phyloP scores from a whole-genome alignment of 2,888 invertebrate species.

The Tinea semifulvella region DNA sequence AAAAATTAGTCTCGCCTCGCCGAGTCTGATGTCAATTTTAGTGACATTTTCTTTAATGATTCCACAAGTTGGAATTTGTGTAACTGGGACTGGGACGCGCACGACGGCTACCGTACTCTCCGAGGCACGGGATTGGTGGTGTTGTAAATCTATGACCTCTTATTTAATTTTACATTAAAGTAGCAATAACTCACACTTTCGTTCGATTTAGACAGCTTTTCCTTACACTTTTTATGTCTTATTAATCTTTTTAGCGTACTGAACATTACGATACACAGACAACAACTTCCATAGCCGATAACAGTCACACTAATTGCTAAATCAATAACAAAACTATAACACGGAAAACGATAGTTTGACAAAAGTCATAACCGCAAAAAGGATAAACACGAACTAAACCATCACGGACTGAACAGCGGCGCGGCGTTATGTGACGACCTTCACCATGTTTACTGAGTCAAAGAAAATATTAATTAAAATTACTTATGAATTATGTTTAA shows the following conservation, averaged over 20 bases:
- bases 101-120: too few relatives aligned
- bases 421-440: slow-evolving; percentile 2
- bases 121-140: too few relatives aligned
- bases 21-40: too few relatives aligned
- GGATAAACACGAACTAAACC: not conserved
- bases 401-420: not conserved
- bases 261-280: not conserved
- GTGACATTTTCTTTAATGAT: too few relatives aligned
- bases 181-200: not conserved
- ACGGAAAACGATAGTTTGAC: not conserved
- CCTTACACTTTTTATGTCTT: not conserved
- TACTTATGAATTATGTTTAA: slow-evolving; percentile 9
- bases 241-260: not conserved
- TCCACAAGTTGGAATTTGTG: too few relatives aligned
- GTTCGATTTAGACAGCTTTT: not conserved
- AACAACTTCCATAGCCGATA: too few relatives aligned
- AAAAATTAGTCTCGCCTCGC: too few relatives aligned
- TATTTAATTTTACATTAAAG: too few relatives aligned
- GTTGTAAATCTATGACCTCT: too few relatives aligned
- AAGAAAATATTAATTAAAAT: slow-evolving; percentile 13
- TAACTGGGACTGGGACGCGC: too few relatives aligned
- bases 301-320: not conserved
- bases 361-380: not conserved
- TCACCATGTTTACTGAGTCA: slow-evolving; percentile 4
- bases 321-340: not conserved